A percentile compares a stretch with the other conserved stretches of the same genome.
Conservation (phyloP, 1,140 invertebrate species). For the Ostrea edulis region DNA sequence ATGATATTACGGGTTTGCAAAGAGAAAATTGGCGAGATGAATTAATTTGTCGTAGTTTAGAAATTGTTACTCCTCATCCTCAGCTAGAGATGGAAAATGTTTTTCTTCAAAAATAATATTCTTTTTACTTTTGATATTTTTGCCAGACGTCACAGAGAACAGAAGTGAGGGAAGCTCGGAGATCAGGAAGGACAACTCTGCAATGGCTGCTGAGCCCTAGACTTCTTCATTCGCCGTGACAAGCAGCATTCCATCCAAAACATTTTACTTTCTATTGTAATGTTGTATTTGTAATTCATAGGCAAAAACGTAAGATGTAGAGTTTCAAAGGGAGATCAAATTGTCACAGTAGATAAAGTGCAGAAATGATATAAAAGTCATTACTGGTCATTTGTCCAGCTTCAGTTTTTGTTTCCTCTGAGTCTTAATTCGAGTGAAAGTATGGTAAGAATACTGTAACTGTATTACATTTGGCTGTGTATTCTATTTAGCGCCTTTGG, state of each 20-base stretch:
- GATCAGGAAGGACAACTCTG: not conserved
- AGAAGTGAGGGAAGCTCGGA: not conserved
- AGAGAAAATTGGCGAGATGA: too few species aligned
- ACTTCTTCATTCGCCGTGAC: not conserved
- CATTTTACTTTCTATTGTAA: not conserved
- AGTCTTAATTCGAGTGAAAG: not conserved
- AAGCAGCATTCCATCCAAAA: not conserved
- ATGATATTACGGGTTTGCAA: too few species aligned
- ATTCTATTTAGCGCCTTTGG: too few species aligned
- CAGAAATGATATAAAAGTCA: not conserved
- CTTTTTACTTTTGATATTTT: not conserved
- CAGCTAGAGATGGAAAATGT: too few species aligned
- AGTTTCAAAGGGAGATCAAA: not conserved
- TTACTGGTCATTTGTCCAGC: not conserved
- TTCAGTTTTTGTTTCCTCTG: not conserved
- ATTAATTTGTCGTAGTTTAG: too few species aligned
- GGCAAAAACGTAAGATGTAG: not conserved
- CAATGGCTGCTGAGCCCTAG: not conserved
- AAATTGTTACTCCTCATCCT: too few species aligned
- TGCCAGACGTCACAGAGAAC: not conserved
- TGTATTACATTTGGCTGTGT: too few species aligned
- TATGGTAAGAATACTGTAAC: too few species aligned
- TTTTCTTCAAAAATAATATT: too few species aligned
- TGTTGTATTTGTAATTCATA: not conserved
- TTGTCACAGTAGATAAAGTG: too few species aligned